Evolutionary conservation across 2,113 vertebrate species (phyloP).

Genomic region (Origma solitaria): DNA sequence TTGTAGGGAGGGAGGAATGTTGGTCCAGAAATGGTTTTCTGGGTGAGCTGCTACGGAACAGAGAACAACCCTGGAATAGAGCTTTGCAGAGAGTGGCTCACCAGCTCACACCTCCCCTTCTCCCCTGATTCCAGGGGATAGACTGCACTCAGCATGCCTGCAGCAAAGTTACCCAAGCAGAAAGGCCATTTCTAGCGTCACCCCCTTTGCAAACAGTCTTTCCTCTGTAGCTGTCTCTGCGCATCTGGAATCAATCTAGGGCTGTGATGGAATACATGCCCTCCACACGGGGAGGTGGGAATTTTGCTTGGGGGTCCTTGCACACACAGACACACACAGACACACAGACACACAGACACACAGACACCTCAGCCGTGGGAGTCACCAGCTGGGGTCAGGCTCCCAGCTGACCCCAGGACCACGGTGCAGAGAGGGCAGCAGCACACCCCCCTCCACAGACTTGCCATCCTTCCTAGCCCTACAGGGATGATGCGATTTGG

Average conservation of each 20-base stretch:
- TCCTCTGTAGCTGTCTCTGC: neutral
- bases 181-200: neutral
- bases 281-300: neutral
- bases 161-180: neutral
- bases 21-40: neutral
- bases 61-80: neutral
- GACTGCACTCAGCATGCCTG: neutral
- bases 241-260: constrained; percentile 48
- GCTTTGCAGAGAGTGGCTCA: neutral
- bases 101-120: neutral
- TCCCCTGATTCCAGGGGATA: neutral
- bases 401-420: neutral
- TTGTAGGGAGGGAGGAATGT: neutral
- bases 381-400: neutral
- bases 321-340: neutral
- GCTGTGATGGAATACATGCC: neutral
- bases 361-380: neutral
- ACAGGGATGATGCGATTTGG: neutral
- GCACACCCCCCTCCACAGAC: neutral
- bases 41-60: neutral
- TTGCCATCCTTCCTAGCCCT: neutral
- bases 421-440: neutral
- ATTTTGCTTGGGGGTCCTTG: neutral
- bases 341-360: neutral
- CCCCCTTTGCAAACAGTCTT: neutral